phyloP scores from a whole-genome alignment of 2,797 vertebrate genomes.

The Chelonia mydas region DNA sequence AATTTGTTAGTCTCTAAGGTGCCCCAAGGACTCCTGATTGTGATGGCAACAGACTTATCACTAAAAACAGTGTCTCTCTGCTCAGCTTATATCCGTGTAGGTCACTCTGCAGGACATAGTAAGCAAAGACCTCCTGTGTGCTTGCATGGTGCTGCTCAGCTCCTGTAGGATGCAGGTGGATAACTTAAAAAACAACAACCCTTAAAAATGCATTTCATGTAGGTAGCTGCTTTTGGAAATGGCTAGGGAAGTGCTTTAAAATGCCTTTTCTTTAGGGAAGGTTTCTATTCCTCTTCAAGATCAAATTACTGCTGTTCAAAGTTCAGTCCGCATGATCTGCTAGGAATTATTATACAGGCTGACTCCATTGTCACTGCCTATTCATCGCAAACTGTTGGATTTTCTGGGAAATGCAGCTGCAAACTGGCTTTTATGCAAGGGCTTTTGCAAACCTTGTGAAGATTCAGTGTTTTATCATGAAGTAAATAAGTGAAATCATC shows the following conservation, averaged over 20 bases:
- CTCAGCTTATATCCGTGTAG: neutral
- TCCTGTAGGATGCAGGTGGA: neutral
- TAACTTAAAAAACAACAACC: neutral
- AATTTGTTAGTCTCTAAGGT: no score
- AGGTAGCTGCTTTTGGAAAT: neutral
- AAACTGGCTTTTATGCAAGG: slow-evolving; percentile 57
- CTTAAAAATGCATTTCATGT: neutral
- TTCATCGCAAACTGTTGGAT: slow-evolving; percentile 33
- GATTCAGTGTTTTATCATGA: slow-evolving; percentile 69
- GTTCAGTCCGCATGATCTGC: neutral
- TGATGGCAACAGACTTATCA: no score
- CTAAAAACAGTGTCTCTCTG: neutral
- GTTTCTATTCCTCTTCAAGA: neutral
- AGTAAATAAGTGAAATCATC: slow-evolving; percentile 76
- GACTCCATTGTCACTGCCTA: slow-evolving; percentile 32
- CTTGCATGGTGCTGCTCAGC: neutral
- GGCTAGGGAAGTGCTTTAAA: neutral
- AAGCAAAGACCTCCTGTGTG: neutral
- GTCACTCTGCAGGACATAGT: neutral
- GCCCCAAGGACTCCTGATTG: no score
- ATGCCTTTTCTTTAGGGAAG: neutral
- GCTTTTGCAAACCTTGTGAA: slow-evolving; percentile 58
- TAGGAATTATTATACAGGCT: slow-evolving; percentile 55
- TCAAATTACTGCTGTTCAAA: neutral
- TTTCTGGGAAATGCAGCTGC: slow-evolving; percentile 78